Percentiles rank a stretch among this genome's conserved stretches.
These are phyloP conservation scores for Musca domestica DNA, from an alignment of 1,140 invertebrate genomes.

Conservation along the genomic window DNA sequence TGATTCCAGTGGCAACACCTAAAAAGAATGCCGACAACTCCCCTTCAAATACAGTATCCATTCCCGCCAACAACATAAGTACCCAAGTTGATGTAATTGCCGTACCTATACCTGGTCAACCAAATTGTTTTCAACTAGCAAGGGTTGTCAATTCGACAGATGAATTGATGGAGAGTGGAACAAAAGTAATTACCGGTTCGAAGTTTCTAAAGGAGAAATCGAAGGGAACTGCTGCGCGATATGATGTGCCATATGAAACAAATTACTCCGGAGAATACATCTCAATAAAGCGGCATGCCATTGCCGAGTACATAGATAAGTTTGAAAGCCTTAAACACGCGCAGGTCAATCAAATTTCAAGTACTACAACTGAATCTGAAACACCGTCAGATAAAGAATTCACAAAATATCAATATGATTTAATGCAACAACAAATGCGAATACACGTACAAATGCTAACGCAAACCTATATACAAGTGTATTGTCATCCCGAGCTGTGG, in stretches of 20 bases:
- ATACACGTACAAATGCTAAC: slow-evolving; percentile 74
- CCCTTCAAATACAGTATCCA: slow-evolving; percentile 29
- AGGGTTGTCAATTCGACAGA: slow-evolving; percentile 29
- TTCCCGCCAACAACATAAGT: slow-evolving; percentile 22
- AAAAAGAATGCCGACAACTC: slow-evolving; percentile 13
- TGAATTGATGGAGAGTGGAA: not conserved
- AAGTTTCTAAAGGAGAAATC: not conserved
- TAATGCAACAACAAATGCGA: slow-evolving; percentile 73
- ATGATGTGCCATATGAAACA: slow-evolving; percentile 36
- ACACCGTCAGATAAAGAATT: slow-evolving; percentile 41
- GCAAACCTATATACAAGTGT: slow-evolving; percentile 68
- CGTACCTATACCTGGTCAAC: slow-evolving; percentile 40
- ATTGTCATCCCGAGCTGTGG: slow-evolving; percentile 65
- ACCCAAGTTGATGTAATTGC: slow-evolving; percentile 39
- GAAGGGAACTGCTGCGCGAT: slow-evolving; percentile 12
- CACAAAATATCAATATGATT: slow-evolving; percentile 56
- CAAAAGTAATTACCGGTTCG: not conserved
- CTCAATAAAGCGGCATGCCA: slow-evolving; percentile 35
- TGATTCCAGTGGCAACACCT: slow-evolving; percentile 20
- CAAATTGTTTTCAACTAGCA: slow-evolving; percentile 40
- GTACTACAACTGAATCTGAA: not conserved
- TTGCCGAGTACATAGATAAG: slow-evolving; percentile 36
- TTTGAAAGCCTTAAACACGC: slow-evolving; percentile 39
- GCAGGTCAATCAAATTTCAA: slow-evolving; percentile 18
- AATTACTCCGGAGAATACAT: slow-evolving; percentile 42